Evolutionary conservation across 2,797 vertebrate species (phyloP).

Genomic region (Anomalospiza imberbis): DNA sequence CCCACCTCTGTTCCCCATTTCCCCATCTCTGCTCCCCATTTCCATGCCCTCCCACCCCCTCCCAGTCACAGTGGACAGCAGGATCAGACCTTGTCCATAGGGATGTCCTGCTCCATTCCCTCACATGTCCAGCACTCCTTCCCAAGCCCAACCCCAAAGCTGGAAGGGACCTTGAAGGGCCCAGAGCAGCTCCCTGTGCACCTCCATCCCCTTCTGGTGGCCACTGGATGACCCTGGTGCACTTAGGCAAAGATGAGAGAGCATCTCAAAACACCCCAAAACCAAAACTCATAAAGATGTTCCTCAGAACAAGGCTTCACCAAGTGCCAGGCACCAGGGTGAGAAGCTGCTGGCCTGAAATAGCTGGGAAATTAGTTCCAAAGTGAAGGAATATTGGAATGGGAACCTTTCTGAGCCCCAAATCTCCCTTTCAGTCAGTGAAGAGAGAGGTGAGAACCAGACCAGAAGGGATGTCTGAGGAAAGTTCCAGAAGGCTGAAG

Average conservation of each 20-base stretch:
- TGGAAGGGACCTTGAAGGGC: neutral
- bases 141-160: neutral
- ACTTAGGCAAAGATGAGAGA: neutral
- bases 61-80: neutral
- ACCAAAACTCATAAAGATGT: neutral
- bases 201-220: neutral
- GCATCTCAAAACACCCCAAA: neutral
- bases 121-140: neutral
- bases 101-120: neutral
- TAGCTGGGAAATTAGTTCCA: neutral
- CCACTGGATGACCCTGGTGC: neutral
- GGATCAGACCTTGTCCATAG: neutral
- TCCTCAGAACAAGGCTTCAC: neutral
- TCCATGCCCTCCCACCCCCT: neutral
- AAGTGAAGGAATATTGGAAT: neutral
- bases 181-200: neutral
- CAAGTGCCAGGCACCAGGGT: too few relatives aligned
- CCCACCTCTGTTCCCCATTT: too few relatives aligned
- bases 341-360: neutral
- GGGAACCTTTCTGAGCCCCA: neutral
- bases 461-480: neutral
- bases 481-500: neutral
- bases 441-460: neutral
- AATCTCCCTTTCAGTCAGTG: neutral
- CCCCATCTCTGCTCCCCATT: neutral